These are phyloP conservation scores for Lytechinus pictus DNA, from an alignment of 35 echinoderm and acorn worm genomes.

Conservation along the genomic window DNA sequence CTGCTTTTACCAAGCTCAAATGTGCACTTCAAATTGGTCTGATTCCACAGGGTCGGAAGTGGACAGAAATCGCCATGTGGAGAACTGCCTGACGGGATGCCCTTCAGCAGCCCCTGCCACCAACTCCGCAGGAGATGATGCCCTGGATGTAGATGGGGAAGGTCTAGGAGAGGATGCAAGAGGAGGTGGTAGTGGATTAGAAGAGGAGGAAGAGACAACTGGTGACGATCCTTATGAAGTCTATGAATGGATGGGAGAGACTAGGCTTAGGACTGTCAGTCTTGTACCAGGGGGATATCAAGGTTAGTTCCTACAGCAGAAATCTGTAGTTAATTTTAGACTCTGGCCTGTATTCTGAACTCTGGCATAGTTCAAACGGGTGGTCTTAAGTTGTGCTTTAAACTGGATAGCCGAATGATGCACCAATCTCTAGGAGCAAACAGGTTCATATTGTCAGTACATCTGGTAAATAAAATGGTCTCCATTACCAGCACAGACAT, in stretches of 20 bases:
- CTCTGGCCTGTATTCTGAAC: too few relatives aligned
- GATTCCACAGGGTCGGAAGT: slow-evolving; percentile 46
- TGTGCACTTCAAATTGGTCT: neutral
- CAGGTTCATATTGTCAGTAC: too few relatives aligned
- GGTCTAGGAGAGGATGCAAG: neutral
- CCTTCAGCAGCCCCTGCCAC: neutral
- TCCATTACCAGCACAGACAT: too few relatives aligned
- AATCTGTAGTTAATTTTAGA: too few relatives aligned
- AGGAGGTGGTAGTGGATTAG: neutral
- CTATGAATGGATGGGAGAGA: slow-evolving; percentile 80
- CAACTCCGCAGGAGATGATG: neutral
- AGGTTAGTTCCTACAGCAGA: slow-evolving; percentile 44
- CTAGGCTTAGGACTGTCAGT: slow-evolving; percentile 66
- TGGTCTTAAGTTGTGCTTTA: too few relatives aligned
- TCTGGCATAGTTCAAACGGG: too few relatives aligned
- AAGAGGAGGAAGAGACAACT: slow-evolving; percentile 43
- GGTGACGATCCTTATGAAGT: slow-evolving; percentile 64
- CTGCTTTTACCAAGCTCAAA: neutral
- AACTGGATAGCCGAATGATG: too few relatives aligned
- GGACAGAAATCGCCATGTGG: slow-evolving; percentile 67
- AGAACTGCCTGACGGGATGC: slow-evolving; percentile 46
- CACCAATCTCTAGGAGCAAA: too few relatives aligned
- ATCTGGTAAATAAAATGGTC: too few relatives aligned
- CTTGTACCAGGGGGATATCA: slow-evolving; percentile 73
- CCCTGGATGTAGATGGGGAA: slow-evolving; percentile 46